Base-by-base conservation (phyloP, 2,797 vertebrate species). In the Micrastur ruficollis region DNA sequence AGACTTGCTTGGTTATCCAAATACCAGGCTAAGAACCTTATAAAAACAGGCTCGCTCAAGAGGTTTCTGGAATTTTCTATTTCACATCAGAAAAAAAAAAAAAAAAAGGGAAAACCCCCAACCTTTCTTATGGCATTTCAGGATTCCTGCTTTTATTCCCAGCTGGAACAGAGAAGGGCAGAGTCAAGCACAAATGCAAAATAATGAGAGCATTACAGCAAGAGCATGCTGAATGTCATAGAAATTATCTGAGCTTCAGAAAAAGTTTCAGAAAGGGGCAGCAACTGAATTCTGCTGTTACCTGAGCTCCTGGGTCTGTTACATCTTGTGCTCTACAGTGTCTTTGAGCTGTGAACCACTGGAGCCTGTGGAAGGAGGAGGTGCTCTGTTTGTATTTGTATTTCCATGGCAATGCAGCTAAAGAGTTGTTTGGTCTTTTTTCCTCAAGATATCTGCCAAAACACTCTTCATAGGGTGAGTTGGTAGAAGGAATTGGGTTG, bases 351-450 rank as follows among this genome's bases (percentile, higher is more conserved):
- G 47, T 42, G 86, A 95, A 86, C 10, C 4, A 14, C 44, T 26
- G 36, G 19, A 92, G 53, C 38, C 50, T 44, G 50, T 13, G 25
- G 47, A 75, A 90, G 72, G 27, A 86, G 80, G 53, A 86, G 62
- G 86, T 58, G 31, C 27, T 86, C 72, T 90, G 56, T 89, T 94
- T 86, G 46, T 86, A 19, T 94, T 74, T 87, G 23, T 81, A 90
- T 95, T 91, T 91, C 93, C 81, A 83, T 90, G 70, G 80, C 55
- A 84, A 92, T 79, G 44, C 0, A 27, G 73, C 47, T 79, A 75
- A 79, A 38, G 66, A 96, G 15, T 53, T 83, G 40, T 61, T 93
- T 55, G 38, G 92, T 80, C 49, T 88, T 49, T 78, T 89, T 87
- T 74, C 42, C 50, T 93, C 62, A 83, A 67, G 42, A 78, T 42